These are phyloP conservation scores for Macrosteles quadrilineatus DNA, from an alignment of 1,140 invertebrate genomes.

Conservation along the genomic window DNA sequence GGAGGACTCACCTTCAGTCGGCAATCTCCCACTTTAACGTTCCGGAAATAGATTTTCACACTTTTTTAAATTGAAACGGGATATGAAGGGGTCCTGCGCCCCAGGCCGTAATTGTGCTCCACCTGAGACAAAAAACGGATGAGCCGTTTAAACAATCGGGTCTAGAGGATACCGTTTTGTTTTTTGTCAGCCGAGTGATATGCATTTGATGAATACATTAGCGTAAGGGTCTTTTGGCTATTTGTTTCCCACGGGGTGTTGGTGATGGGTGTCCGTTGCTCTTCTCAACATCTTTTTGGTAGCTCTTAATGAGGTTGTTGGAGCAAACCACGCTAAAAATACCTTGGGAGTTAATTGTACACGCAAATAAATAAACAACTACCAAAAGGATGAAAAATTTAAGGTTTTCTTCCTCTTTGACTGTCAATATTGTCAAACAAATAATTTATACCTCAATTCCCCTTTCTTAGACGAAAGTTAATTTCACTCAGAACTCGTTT, in stretches of 20 bases:
- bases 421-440: no score
- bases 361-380: no score
- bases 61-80: constrained; percentile 18
- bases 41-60: constrained; percentile 22
- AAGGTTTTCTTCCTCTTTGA: no score
- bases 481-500: no score
- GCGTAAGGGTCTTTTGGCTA: background rate
- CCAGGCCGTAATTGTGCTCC: background rate
- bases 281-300: no score
- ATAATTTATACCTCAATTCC: no score
- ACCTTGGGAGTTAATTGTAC: no score
- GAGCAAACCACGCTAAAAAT: no score
- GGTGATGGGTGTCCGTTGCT: constrained; percentile 1
- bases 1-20: background rate
- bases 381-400: no score
- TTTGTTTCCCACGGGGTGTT: constrained; percentile 3
- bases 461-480: no score
- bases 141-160: constrained; percentile 20
- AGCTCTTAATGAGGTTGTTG: no score
- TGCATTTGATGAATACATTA: constrained; percentile 26
- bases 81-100: constrained; percentile 11
- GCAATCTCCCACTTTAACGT: constrained; percentile 7
- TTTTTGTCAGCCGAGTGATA: constrained; percentile 1
- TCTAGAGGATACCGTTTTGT: constrained; percentile 18
- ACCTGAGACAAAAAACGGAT: constrained; percentile 24